These are phyloP conservation scores for Orthosia cruda DNA, from an alignment of 2,888 invertebrate species.

Conservation along the genomic window DNA sequence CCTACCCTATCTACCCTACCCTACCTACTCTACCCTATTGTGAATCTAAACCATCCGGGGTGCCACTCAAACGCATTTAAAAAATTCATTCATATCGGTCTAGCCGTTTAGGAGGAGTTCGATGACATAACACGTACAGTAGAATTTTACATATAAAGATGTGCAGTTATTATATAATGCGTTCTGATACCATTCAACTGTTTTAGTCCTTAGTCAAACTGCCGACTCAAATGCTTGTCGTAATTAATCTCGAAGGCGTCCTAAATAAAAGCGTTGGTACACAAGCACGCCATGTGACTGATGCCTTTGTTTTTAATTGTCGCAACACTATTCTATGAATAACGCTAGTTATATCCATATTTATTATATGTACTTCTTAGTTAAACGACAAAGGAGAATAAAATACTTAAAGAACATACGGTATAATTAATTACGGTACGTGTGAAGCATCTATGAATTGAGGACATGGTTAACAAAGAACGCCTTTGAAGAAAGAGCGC, in stretches of 20 bases:
- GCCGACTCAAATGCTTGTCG: conserved; percentile 29
- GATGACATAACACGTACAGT: too few species aligned
- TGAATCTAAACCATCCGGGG: too few species aligned
- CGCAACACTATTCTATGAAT: conserved; percentile 36
- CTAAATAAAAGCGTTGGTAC: conserved; percentile 48
- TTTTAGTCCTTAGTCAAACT: conserved; percentile 52
- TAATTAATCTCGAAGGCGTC: conserved; percentile 47
- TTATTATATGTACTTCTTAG: conserved; percentile 34
- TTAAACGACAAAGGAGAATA: conserved; percentile 21
- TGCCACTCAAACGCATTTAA: too few species aligned
- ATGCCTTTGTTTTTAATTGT: conserved; percentile 56
- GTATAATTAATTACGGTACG: conserved; percentile 49
- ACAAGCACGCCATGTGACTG: conserved; percentile 40
- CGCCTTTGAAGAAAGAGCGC: conserved; percentile 33
- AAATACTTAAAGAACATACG: conserved; percentile 36
- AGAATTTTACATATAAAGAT: too few species aligned
- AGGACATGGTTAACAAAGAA: conserved; percentile 23
- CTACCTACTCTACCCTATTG: too few species aligned
- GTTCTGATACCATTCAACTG: conserved; percentile 58
- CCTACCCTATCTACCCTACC: too few species aligned
- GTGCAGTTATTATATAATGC: too few species aligned
- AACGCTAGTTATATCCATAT: conserved; percentile 38
- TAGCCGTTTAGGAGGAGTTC: too few species aligned
- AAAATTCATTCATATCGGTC: too few species aligned
- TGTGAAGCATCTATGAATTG: conserved; percentile 40